phyloP scores from a whole-genome alignment of 92 coral and sea anemone genomes.

The Diadumene lineata region DNA sequence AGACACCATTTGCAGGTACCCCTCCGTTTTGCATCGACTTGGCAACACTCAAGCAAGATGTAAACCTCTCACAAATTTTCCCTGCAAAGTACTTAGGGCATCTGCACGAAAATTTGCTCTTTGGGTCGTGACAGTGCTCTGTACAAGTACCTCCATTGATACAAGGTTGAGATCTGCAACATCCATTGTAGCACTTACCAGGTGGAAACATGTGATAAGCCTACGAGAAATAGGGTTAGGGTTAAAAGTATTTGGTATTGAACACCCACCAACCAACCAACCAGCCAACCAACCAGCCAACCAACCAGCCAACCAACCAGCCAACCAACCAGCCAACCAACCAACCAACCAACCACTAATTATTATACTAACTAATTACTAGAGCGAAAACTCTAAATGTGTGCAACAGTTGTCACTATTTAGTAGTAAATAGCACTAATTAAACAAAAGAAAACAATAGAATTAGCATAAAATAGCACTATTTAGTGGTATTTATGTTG shows the following conservation, averaged over 20 bases:
- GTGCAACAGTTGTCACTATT: no score
- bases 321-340: no score
- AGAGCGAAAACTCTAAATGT: no score
- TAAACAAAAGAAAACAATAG: no score
- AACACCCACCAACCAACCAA: no score
- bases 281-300: no score
- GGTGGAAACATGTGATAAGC: slow-evolving; percentile 1
- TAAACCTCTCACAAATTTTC: background rate
- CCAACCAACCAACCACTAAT: no score
- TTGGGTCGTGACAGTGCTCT: background rate
- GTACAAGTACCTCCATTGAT: background rate
- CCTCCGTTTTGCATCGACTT: background rate
- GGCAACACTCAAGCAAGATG: background rate
- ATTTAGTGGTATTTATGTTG: no score
- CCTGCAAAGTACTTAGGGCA: background rate
- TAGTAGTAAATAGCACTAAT: no score
- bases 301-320: no score
- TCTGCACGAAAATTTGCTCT: background rate
- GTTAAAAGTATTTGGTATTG: background rate
- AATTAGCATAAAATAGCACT: no score
- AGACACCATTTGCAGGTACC: background rate
- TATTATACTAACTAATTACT: no score
- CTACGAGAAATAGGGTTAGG: background rate
- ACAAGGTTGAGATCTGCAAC: background rate
- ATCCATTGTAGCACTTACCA: background rate